phyloP scores from a whole-genome alignment of 2,888 invertebrate species.

The Cremastobaeus sp. region DNA sequence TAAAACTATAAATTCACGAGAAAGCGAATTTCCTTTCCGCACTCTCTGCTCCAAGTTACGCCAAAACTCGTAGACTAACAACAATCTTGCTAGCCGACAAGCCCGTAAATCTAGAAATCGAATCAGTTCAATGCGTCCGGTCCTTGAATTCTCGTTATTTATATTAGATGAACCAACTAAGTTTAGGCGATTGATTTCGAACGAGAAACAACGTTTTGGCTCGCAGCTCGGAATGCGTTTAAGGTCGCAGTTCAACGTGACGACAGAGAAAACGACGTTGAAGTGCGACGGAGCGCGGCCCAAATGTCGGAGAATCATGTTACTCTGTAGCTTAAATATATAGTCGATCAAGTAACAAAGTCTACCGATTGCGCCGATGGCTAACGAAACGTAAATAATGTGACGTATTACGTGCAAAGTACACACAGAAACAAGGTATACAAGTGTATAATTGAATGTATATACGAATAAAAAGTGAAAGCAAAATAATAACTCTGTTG shows the following conservation, averaged over 20 bases:
- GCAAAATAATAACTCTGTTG: constrained; percentile 31
- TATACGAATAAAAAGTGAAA: constrained; percentile 59
- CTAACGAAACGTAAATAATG: constrained; percentile 45
- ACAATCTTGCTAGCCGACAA: constrained; percentile 2
- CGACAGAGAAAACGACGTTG: background rate
- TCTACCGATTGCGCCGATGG: constrained; percentile 43
- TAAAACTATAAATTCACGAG: background rate
- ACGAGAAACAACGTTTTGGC: constrained; percentile 30
- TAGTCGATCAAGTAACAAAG: constrained; percentile 36
- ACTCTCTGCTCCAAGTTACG: constrained; percentile 28
- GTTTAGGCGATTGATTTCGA: constrained; percentile 42
- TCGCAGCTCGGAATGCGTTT: constrained; percentile 15
- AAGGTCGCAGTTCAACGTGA: constrained; percentile 1
- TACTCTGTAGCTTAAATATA: constrained; percentile 50
- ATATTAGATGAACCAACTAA: constrained; percentile 33
- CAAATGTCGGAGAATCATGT: constrained; percentile 46
- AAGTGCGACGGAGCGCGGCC: constrained; percentile 30
- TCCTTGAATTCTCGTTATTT: constrained; percentile 27
- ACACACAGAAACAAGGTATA: constrained; percentile 44
- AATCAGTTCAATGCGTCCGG: constrained; percentile 33
- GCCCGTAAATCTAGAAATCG: constrained; percentile 24
- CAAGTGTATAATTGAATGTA: constrained; percentile 58
- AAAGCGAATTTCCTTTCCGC: too few species aligned
- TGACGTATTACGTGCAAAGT: constrained; percentile 44
- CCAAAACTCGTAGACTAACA: constrained; percentile 19